These are phyloP conservation scores for Nymphalis c-album DNA, from an alignment of 2,888 invertebrate genomes.

Conservation along the genomic window DNA sequence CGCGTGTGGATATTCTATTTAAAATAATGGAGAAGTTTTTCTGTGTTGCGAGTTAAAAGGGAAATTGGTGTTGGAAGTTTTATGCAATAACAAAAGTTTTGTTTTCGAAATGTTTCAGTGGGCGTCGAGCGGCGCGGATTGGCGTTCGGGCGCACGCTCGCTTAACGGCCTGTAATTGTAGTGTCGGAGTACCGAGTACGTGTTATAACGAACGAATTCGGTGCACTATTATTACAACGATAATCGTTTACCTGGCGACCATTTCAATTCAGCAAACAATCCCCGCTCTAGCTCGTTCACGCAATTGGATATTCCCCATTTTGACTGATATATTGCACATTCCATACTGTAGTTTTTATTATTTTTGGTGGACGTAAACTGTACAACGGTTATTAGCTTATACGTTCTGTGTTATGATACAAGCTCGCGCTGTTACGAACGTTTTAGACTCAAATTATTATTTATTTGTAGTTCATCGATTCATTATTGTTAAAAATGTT, in stretches of 20 bases:
- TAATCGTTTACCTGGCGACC: constrained; percentile 65
- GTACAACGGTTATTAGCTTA: constrained; percentile 20
- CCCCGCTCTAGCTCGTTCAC: constrained; percentile 55
- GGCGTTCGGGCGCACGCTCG: constrained; percentile 21
- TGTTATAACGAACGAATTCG: constrained; percentile 48
- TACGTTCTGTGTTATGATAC: constrained; percentile 1
- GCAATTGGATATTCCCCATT: constrained; percentile 69
- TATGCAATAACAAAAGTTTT: constrained; percentile 24
- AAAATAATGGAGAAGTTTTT: constrained; percentile 30
- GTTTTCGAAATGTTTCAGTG: constrained; percentile 23
- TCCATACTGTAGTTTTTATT: constrained; percentile 24
- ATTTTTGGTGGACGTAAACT: constrained; percentile 19
- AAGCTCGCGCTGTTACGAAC: not conserved
- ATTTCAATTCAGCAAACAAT: constrained; percentile 55
- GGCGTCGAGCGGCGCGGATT: constrained; percentile 24
- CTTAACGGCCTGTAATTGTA: constrained; percentile 62
- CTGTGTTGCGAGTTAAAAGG: constrained; percentile 16
- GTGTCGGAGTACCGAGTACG: constrained; percentile 48
- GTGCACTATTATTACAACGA: constrained; percentile 59
- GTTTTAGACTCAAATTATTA: not conserved
- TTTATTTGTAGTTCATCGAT: not conserved
- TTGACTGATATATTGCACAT: constrained; percentile 43
- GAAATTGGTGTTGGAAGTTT: constrained; percentile 24
- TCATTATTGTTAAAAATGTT: too few relatives aligned
- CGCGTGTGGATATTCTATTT: constrained; percentile 37